Evolutionary conservation across 2,113 vertebrate genomes (phyloP).

Genomic region (Oriolus oriolus): DNA sequence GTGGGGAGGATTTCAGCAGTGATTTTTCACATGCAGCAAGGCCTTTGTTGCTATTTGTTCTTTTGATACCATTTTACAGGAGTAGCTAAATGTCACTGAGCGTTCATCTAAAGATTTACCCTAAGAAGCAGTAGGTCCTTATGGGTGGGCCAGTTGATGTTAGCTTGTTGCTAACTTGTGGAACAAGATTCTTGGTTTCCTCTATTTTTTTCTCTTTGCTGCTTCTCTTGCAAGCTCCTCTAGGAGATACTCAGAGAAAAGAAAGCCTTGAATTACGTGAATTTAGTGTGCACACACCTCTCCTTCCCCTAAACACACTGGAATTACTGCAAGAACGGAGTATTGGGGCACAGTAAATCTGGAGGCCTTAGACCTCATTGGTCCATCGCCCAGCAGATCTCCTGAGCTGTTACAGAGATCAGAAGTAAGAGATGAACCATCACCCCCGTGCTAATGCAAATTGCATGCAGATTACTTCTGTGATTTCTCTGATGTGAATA

Average conservation of each 20-base stretch:
- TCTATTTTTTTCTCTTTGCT: background rate
- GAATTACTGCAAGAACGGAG: background rate
- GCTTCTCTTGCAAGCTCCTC: background rate
- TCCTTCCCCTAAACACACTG: accelerated
- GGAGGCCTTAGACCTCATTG: background rate
- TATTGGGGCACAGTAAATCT: background rate
- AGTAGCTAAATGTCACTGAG: background rate
- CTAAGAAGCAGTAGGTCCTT: background rate
- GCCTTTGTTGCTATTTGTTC: background rate
- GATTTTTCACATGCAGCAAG: background rate
- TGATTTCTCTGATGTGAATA: background rate
- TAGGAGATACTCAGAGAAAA: background rate
- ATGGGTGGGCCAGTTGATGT: background rate
- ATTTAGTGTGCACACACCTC: background rate
- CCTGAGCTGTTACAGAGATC: background rate
- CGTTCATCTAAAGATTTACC: background rate
- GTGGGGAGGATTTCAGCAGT: background rate
- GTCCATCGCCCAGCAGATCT: background rate
- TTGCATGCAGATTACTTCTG: background rate
- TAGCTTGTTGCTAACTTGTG: background rate
- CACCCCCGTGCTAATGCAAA: background rate
- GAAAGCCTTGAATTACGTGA: background rate
- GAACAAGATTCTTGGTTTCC: background rate
- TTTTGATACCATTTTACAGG: background rate
- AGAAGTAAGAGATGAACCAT: background rate